A percentile compares a stretch with the other conserved stretches of the same genome.
phyloP scores from a whole-genome alignment of 2,113 vertebrate genomes.

The Ptychochromis oligacanthus region DNA sequence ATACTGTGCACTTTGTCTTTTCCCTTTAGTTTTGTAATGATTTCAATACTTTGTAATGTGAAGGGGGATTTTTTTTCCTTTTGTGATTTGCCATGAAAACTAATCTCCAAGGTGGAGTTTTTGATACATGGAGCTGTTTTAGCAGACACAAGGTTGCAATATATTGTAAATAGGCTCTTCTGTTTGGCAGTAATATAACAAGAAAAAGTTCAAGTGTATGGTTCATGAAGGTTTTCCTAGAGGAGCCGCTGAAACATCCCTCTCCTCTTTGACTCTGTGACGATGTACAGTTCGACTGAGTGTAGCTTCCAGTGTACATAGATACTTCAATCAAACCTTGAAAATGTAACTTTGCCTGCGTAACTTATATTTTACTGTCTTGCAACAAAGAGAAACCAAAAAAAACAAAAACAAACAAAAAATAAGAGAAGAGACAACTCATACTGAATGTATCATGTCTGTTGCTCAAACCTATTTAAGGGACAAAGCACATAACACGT shows the following conservation, averaged over 20 bases:
- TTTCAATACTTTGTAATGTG: conserved; percentile 41
- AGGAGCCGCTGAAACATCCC: conserved; percentile 16
- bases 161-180: conserved; percentile 62
- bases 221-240: conserved; percentile 14
- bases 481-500: conserved; percentile 38
- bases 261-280: conserved; percentile 58
- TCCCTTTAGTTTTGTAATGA: conserved; percentile 50
- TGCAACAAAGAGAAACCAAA: conserved; percentile 74
- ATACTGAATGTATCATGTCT: conserved; percentile 78
- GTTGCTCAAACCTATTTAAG: conserved; percentile 64
- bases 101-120: conserved; percentile 35
- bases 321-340: conserved; percentile 71
- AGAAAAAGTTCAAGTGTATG: conserved; percentile 18
- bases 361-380: conserved; percentile 79
- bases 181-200: conserved; percentile 43
- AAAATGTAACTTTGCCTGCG: conserved; percentile 80
- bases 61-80: conserved; percentile 18
- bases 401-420: conserved; percentile 59
- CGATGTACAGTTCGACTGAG: conserved; percentile 53
- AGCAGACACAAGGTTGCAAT: conserved; percentile 30
- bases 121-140: conserved; percentile 49
- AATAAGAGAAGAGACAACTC: conserved; percentile 59
- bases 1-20: conserved; percentile 44
- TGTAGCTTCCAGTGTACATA: conserved; percentile 70
- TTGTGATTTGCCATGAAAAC: conserved; percentile 45